Conservation (phyloP, 2,797 vertebrate genomes). For the Morus bassanus region DNA sequence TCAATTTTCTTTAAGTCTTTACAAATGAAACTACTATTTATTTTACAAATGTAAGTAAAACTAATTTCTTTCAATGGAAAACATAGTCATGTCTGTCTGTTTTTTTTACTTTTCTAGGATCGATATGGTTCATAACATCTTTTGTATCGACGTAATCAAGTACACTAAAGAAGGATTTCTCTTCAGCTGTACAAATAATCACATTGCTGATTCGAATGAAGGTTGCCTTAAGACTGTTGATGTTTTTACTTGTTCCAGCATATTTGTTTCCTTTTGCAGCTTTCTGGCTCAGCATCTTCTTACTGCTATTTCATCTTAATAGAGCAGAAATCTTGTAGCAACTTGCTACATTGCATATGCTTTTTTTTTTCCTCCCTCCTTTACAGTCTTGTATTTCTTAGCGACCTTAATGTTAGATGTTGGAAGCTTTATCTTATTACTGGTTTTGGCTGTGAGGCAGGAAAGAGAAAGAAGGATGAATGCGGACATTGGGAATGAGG, state of each 20-base stretch:
- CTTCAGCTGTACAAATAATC: neutral
- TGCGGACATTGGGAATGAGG: neutral
- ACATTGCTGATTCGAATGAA: neutral
- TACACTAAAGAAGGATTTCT: neutral
- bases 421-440: neutral
- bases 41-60: neutral
- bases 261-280: neutral
- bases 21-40: neutral
- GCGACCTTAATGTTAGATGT: neutral
- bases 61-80: neutral
- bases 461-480: neutral
- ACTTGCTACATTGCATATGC: neutral
- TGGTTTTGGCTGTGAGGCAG: neutral
- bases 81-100: neutral
- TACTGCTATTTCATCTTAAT: neutral
- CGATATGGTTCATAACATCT: conserved; percentile 75
- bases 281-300: neutral
- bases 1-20: neutral
- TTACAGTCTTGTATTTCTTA: neutral
- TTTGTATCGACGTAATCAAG: neutral
- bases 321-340: neutral
- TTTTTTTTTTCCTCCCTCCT: neutral
- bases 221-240: conserved; percentile 53
- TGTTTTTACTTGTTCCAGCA: neutral
- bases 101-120: conserved; percentile 60